Conservation (phyloP, 2,888 invertebrate species). For the Cryptops parisi region DNA sequence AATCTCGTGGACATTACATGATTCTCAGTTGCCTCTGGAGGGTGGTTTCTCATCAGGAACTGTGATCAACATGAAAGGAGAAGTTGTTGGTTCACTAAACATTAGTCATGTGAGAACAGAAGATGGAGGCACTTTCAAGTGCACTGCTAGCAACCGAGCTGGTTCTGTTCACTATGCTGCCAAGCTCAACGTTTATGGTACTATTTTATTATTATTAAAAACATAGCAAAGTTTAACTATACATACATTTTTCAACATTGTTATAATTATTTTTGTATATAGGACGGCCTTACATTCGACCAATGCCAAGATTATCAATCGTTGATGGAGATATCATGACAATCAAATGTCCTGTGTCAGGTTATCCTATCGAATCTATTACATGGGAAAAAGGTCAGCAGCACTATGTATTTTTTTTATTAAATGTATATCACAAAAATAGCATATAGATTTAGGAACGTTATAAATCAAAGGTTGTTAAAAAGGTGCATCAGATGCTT, state of each 20-base stretch:
- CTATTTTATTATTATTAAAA: neutral
- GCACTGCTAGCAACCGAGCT: constrained; percentile 57
- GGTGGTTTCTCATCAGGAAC: constrained; percentile 19
- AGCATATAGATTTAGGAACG: neutral
- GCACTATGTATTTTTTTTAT: too few relatives aligned
- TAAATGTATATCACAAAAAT: neutral
- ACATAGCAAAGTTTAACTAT: too few relatives aligned
- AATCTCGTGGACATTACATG: constrained; percentile 26
- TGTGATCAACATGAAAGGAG: constrained; percentile 11
- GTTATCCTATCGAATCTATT: constrained; percentile 64
- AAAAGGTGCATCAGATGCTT: too few relatives aligned
- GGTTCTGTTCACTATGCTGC: constrained; percentile 57
- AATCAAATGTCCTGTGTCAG: constrained; percentile 65
- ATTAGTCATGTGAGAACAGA: constrained; percentile 45
- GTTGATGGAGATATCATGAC: constrained; percentile 59
- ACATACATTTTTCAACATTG: too few relatives aligned
- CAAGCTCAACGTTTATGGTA: constrained; percentile 63
- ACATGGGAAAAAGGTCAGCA: constrained; percentile 54
- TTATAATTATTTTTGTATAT: too few relatives aligned
- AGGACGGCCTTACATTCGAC: constrained; percentile 64
- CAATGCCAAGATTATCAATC: constrained; percentile 65
- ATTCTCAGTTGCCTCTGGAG: constrained; percentile 46
- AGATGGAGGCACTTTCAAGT: constrained; percentile 65
- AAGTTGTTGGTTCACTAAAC: constrained; percentile 10
- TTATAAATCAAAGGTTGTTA: too few relatives aligned